Percentiles rank a stretch among this genome's conserved stretches.
Evolutionary conservation across 2,797 vertebrate genomes (phyloP).

Genomic region (Pseudochaenichthys georgianus): DNA sequence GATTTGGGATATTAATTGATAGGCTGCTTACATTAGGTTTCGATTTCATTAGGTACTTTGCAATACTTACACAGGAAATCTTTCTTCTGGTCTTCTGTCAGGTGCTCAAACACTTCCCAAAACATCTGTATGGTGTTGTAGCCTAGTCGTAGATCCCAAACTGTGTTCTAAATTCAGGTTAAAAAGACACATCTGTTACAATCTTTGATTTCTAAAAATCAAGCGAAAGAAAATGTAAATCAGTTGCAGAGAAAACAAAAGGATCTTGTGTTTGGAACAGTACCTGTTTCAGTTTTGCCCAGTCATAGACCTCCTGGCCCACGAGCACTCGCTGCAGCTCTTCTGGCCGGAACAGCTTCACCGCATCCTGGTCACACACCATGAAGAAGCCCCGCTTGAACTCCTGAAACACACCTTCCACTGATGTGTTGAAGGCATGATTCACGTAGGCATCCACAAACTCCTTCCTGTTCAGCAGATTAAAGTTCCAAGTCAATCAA

Average conservation of each 20-base stretch:
- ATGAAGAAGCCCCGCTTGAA: constrained; percentile 93
- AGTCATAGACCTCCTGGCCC: constrained; percentile 91
- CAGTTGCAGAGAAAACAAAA: not conserved
- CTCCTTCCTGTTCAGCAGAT: constrained; percentile 80
- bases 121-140: constrained; percentile 89
- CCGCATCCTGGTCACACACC: constrained; percentile 88
- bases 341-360: constrained; percentile 91
- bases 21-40: not conserved
- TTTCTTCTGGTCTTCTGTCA: constrained; percentile 91
- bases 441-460: constrained; percentile 91
- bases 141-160: constrained; percentile 73
- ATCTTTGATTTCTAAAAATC: not conserved
- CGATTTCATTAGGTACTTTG: too few relatives aligned
- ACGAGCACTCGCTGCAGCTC: constrained; percentile 92
- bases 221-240: not conserved
- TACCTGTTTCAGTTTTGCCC: constrained; percentile 92
- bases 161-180: constrained; percentile 84
- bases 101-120: constrained; percentile 94
- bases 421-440: constrained; percentile 90
- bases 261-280: not conserved
- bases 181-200: not conserved
- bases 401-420: constrained; percentile 88
- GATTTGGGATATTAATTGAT: not conserved
- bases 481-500: not conserved
- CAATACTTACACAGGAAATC: constrained; percentile 91